A percentile compares a stretch with the other conserved stretches of the same genome.
These are phyloP conservation scores for Mythimna pallens DNA, from an alignment of 2,888 invertebrate genomes.

Conservation along the genomic window DNA sequence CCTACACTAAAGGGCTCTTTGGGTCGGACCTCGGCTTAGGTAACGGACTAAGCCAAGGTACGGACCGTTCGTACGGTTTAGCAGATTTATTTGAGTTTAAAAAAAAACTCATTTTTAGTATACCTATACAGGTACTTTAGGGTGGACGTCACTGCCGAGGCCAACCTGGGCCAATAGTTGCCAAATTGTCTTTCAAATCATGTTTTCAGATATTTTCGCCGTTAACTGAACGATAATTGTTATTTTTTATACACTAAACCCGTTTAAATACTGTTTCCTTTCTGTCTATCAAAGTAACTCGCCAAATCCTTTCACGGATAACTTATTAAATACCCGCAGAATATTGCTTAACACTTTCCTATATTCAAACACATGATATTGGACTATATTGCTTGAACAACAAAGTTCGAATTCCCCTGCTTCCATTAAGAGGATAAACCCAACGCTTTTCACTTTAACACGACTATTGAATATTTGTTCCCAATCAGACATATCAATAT, in stretches of 20 bases:
- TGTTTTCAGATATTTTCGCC: not conserved
- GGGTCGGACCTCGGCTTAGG: too few species aligned
- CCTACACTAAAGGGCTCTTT: too few species aligned
- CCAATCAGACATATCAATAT: slow-evolving; percentile 76
- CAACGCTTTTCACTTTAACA: slow-evolving; percentile 66
- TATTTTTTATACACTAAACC: not conserved
- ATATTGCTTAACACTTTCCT: slow-evolving; percentile 18
- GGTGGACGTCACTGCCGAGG: too few species aligned
- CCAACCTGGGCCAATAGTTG: too few species aligned
- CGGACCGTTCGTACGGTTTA: too few species aligned
- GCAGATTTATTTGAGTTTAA: too few species aligned
- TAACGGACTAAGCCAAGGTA: too few species aligned
- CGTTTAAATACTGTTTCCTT: slow-evolving; percentile 28
- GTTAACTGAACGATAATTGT: not conserved
- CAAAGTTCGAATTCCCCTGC: slow-evolving; percentile 30
- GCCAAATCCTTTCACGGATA: slow-evolving; percentile 53
- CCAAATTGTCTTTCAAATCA: too few species aligned
- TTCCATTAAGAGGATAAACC: not conserved
- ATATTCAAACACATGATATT: not conserved
- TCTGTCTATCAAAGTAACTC: slow-evolving; percentile 29
- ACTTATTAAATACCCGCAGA: slow-evolving; percentile 56
- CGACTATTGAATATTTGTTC: slow-evolving; percentile 76
- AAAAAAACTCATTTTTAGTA: too few species aligned
- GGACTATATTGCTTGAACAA: not conserved
- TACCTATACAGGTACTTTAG: too few species aligned